Evolutionary conservation across 1,140 invertebrate species (phyloP).

Genomic region (Psilanteris sp.): DNA sequence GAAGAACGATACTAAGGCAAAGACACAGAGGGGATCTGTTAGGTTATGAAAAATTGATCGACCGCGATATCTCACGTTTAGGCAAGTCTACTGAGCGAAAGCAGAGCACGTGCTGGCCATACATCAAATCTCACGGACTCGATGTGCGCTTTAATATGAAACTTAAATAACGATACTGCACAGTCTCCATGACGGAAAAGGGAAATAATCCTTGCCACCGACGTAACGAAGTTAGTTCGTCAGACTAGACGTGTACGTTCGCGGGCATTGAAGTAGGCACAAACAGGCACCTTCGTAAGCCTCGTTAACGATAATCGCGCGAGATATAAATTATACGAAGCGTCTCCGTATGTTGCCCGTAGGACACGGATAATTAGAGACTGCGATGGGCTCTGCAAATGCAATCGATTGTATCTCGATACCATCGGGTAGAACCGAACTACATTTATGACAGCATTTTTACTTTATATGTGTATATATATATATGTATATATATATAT

Average conservation of each 20-base stretch:
- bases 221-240: slow-evolving; percentile 47
- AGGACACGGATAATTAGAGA: slow-evolving; percentile 54
- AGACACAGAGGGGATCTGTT: slow-evolving; percentile 51
- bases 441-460: slow-evolving; percentile 20
- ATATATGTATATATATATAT: too few relatives aligned
- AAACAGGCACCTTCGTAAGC: slow-evolving; percentile 20
- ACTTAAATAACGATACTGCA: slow-evolving; percentile 80
- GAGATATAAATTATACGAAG: slow-evolving; percentile 49
- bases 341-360: slow-evolving; percentile 39
- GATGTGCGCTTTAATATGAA: slow-evolving; percentile 78
- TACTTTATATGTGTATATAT: slow-evolving; percentile 1
- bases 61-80: slow-evolving; percentile 79
- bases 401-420: slow-evolving; percentile 46
- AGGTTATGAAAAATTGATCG: slow-evolving; percentile 80
- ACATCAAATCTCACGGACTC: slow-evolving; percentile 74
- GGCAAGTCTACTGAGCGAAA: slow-evolving; percentile 70
- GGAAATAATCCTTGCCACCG: slow-evolving; percentile 72
- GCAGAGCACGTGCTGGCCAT: slow-evolving; percentile 77
- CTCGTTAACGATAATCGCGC: slow-evolving; percentile 54
- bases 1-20: slow-evolving; percentile 4
- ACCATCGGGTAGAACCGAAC: slow-evolving; percentile 17
- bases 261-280: slow-evolving; percentile 16
- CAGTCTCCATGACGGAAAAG: slow-evolving; percentile 74
- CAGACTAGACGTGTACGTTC: slow-evolving; percentile 26
- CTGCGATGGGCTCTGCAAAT: slow-evolving; percentile 41